Evolutionary conservation across 2,797 vertebrate genomes (phyloP), one percentile per base, ranked within the genome.

Genomic region (Chromobotia macracanthus): DNA sequence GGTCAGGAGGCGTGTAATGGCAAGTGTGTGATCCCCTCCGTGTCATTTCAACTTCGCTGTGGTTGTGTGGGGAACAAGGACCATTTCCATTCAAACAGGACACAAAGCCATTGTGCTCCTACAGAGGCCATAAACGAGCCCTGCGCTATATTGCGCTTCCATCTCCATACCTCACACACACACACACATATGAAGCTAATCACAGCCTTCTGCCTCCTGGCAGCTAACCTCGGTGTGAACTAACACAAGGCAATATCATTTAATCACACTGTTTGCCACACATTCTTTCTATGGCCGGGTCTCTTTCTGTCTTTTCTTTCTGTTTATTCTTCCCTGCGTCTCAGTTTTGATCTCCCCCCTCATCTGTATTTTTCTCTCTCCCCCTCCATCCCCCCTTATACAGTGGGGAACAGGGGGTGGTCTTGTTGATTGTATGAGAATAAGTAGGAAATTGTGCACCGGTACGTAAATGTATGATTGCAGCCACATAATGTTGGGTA

Each of bases 151-250:
- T 0, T 10, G 3, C 28, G 21, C 76, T 18, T 48, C 6, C 23
- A 51, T 46, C 13, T 51, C 88, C 89, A 85, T 85, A 79, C 89
- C 82, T 87, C 88, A 75, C 77, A 77, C 55, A 31, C 67, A 75
- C 21, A 72, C 41, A 53, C 69, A 86, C 80, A 92, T 0, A 63
- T 88, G 92, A 91, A 91, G 87, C 87, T 88, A 87, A 90, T 91
- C 91, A 93, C 91, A 91, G 85, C 83, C 86, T 89, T 86, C 66
- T 92, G 88, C 91, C 90, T 91, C 88, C 87, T 86, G 88, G 92
- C 89, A 90, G 91, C 90, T 95, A 95, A 95, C 94, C 93, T 91
- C 90, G 86, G 87, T 80, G 85, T 94, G 95, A 96, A 94, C 94
- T 93, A 93, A 93, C 89, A 88, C 87, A 85, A 86, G 94, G 93